Conservation (phyloP, 2,888 invertebrate genomes). For the Microctonus aethiopoides region DNA sequence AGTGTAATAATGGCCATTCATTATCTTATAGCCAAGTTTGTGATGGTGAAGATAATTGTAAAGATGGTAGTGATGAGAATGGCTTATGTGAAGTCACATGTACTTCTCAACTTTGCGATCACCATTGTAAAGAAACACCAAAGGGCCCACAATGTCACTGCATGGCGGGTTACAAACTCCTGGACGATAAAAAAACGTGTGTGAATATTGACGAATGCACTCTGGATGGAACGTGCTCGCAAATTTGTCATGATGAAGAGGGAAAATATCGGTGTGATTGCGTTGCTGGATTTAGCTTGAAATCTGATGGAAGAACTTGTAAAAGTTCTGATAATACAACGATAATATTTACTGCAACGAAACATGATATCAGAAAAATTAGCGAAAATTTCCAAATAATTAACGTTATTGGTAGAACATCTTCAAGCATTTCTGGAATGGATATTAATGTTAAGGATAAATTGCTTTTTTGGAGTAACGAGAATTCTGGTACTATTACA, state of each 20-base stretch:
- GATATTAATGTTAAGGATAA: conserved; percentile 68
- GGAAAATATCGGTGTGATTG: conserved; percentile 74
- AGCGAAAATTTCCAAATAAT: conserved; percentile 48
- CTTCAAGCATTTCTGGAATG: conserved; percentile 68
- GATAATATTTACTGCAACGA: conserved; percentile 57
- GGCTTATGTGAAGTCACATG: conserved; percentile 70
- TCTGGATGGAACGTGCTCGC: conserved; percentile 73
- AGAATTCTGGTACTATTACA: conserved; percentile 51
- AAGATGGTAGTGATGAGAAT: conserved; percentile 78
- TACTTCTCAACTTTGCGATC: conserved; percentile 69
- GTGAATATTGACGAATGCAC: conserved; percentile 80
- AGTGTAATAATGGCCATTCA: conserved; percentile 65
- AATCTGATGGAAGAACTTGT: conserved; percentile 75
- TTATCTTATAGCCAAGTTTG: conserved; percentile 75
- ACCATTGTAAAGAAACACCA: conserved; percentile 75
- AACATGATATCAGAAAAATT: conserved; percentile 56
- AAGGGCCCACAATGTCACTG: conserved; percentile 77
- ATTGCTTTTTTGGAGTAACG: conserved; percentile 68
- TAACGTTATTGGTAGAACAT: conserved; percentile 50
- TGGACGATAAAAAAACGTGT: conserved; percentile 71
- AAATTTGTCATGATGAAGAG: conserved; percentile 71
- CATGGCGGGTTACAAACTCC: conserved; percentile 71
- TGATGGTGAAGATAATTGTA: conserved; percentile 74
- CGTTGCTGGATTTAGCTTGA: conserved; percentile 71
- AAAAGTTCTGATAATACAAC: conserved; percentile 71